Evolutionary conservation across 2,797 vertebrate genomes (phyloP).

Genomic region (Danio jaintianensis): DNA sequence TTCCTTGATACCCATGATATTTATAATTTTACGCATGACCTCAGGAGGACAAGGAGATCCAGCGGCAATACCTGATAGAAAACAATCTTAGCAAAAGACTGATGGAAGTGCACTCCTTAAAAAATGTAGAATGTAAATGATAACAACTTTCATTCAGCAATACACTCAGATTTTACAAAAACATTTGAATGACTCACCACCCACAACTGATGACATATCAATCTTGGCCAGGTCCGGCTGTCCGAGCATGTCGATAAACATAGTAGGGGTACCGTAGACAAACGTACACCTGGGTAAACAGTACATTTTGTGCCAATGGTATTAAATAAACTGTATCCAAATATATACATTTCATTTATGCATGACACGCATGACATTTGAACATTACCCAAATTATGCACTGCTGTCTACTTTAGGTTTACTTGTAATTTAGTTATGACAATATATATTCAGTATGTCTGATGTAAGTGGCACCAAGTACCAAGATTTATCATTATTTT

Average conservation of each 20-base stretch:
- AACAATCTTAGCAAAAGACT: constrained; percentile 11
- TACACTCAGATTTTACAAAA: neutral
- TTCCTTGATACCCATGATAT: constrained; percentile 76
- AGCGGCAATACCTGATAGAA: constrained; percentile 80
- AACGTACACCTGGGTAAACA: constrained; percentile 78
- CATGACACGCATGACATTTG: neutral
- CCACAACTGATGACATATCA: constrained; percentile 80
- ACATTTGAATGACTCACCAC: constrained; percentile 76
- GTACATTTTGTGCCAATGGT: neutral
- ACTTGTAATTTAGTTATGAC: neutral
- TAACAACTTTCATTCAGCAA: neutral
- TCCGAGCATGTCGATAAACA: constrained; percentile 89
- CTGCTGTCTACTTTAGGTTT: constrained; percentile 3
- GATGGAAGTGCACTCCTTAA: neutral
- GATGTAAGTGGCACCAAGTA: neutral
- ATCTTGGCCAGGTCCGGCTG: constrained; percentile 81
- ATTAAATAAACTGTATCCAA: neutral
- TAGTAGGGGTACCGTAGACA: constrained; percentile 89
- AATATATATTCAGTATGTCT: neutral
- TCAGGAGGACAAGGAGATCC: constrained; percentile 87
- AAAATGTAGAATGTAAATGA: neutral
- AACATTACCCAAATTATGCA: neutral
- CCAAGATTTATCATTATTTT: neutral
- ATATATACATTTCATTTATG: neutral
- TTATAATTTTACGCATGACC: constrained; percentile 75